Conservation (phyloP, 2,113 vertebrate genomes). For the Carollia perspicillata region DNA sequence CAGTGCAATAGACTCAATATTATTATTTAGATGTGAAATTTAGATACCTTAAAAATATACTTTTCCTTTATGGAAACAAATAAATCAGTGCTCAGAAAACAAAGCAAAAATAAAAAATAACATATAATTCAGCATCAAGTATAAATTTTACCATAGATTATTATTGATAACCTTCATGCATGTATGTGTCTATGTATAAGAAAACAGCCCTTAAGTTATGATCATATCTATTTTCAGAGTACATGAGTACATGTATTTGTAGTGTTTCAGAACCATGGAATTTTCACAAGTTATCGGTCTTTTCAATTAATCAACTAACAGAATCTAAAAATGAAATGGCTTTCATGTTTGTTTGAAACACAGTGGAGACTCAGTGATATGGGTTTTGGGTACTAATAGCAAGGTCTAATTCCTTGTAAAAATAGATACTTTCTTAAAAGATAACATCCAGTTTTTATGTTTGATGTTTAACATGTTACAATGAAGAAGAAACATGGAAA, state of each 20-base stretch:
- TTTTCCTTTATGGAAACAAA: neutral
- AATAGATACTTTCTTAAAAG: neutral
- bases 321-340: neutral
- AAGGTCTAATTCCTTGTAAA: neutral
- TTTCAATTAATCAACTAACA: neutral
- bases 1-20: neutral
- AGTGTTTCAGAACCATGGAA: neutral
- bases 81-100: neutral
- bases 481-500: neutral
- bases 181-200: neutral
- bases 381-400: neutral
- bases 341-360: neutral
- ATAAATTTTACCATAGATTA: neutral
- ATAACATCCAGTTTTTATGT: neutral
- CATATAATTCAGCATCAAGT: neutral
- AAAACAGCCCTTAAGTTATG: neutral
- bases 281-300: neutral
- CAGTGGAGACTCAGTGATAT: neutral
- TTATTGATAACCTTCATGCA: neutral
- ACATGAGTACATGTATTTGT: neutral
- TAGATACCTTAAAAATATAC: neutral
- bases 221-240: neutral
- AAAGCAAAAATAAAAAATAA: neutral
- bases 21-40: neutral
- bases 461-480: neutral